Percentiles rank a stretch among this genome's conserved stretches.
Evolutionary conservation across 2,113 vertebrate genomes (phyloP).

Genomic region (Ameiurus melas): DNA sequence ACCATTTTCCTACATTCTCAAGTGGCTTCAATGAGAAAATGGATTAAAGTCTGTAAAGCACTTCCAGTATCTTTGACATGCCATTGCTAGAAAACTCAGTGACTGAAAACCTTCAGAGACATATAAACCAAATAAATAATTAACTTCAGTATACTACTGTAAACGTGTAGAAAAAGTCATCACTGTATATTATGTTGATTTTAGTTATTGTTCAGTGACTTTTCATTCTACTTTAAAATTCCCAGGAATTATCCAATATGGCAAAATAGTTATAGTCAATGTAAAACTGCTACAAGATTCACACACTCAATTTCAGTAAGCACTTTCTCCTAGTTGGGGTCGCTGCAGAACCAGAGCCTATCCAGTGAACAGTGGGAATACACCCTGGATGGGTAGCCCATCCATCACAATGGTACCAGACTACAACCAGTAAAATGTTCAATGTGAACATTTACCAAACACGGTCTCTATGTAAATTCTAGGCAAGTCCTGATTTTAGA

Average conservation of each 20-base stretch:
- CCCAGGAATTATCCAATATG: background rate
- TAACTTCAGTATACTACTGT: slow-evolving; percentile 20
- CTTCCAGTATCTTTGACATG: background rate
- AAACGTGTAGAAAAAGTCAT: slow-evolving; percentile 1
- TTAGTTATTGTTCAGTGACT: background rate
- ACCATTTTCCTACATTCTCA: background rate
- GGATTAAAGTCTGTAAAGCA: background rate
- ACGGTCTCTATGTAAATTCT: background rate
- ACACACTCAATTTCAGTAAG: background rate
- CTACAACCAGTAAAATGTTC: background rate
- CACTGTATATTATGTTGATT: background rate
- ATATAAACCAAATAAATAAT: background rate
- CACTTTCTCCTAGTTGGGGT: background rate
- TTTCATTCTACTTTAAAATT: background rate
- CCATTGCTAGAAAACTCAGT: background rate
- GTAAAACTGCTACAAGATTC: background rate
- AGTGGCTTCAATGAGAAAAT: background rate
- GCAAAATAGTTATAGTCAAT: background rate
- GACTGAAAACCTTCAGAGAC: background rate
- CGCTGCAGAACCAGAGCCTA: background rate
- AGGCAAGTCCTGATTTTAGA: background rate
- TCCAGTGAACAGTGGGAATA: background rate
- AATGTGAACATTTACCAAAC: background rate
- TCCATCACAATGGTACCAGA: background rate
- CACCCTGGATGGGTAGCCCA: background rate